These are phyloP conservation scores for Platysteira castanea DNA, from an alignment of 2,113 vertebrate genomes.

Conservation along the genomic window DNA sequence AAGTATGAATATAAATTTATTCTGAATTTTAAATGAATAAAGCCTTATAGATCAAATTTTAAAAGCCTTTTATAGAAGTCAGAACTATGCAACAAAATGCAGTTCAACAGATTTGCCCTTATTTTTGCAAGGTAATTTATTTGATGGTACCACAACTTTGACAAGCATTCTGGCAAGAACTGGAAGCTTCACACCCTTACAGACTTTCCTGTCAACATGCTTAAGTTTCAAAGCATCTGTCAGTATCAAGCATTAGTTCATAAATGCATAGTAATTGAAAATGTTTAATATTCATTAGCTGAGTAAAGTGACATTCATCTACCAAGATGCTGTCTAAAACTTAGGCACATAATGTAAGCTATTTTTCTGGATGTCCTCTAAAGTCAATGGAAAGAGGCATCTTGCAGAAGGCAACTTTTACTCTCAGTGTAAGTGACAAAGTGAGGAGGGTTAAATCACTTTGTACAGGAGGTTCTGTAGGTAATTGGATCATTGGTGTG, in stretches of 20 bases:
- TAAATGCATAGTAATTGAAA: slow-evolving; percentile 2
- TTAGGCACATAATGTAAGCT: neutral
- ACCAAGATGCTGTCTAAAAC: neutral
- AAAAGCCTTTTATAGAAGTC: neutral
- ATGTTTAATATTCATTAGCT: slow-evolving; percentile 36
- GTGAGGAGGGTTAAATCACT: neutral
- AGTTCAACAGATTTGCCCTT: neutral
- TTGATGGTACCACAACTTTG: neutral
- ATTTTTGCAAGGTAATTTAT: neutral
- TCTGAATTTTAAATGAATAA: neutral
- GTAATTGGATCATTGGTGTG: neutral
- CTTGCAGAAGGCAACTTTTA: neutral
- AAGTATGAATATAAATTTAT: neutral
- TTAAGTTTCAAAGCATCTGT: slow-evolving; percentile 3
- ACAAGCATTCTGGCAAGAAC: neutral
- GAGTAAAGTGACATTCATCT: neutral
- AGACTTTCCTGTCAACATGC: neutral
- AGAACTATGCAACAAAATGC: neutral
- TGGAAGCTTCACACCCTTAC: neutral
- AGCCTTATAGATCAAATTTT: neutral
- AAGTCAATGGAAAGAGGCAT: neutral
- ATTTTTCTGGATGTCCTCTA: slow-evolving; percentile 3
- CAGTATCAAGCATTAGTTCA: neutral
- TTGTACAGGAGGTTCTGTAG: neutral
- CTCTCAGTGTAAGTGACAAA: neutral